Base-by-base conservation (phyloP, 2,113 vertebrate species). In the Helogale parvula region DNA sequence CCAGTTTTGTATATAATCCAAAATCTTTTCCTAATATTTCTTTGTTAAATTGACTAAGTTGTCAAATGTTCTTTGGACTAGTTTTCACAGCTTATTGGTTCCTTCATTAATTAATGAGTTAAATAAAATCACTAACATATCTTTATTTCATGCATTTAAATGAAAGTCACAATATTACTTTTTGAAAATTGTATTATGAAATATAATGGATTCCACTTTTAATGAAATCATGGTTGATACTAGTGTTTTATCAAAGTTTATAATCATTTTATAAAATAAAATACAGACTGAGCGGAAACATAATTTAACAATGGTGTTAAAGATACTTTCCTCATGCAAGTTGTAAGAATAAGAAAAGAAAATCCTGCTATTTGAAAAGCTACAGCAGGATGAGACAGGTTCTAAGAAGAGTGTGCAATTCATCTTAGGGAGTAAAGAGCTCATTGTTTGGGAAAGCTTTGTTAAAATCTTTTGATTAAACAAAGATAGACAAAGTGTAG, bases 381-480 rank as follows among this genome's bases (percentile, higher is more conserved):
- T 95, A 29, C 3, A 6, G 0, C 35, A 90, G 12, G 29, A 33
- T 77, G 45, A 87, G 9, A 83, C 66, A 8, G 19, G 50, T 90
- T 79, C 60, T 92, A 79, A 57, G 8, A 63, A 76, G 4, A 71
- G 11, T 9, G 3, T 88, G 5, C 4, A 63, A 52, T 72, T 89
- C 10, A 29, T 69, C 27, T 45, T 35, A 52, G 7, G 6, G 11
- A 50, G 3, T 74, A n/a, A 35, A 31, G 1, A 52, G 1, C 3
- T 33, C 1, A 15, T 93, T 69, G 1, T 63, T 89, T 66, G 33
- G n/a, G 13, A 68, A 57, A 82, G 66, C 17, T 82, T 92, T 89
- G 50, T 90, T 95, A 45, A 93, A 97, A 38, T 54, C 1, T 65
- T 76, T 96, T 83, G 10, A 90, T 87, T 72, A 72, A 84, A 72